Evolutionary conservation across 2,888 invertebrate genomes (phyloP), one percentile per base, ranked within the genome.

Genomic region (Exocentrus adspersus): DNA sequence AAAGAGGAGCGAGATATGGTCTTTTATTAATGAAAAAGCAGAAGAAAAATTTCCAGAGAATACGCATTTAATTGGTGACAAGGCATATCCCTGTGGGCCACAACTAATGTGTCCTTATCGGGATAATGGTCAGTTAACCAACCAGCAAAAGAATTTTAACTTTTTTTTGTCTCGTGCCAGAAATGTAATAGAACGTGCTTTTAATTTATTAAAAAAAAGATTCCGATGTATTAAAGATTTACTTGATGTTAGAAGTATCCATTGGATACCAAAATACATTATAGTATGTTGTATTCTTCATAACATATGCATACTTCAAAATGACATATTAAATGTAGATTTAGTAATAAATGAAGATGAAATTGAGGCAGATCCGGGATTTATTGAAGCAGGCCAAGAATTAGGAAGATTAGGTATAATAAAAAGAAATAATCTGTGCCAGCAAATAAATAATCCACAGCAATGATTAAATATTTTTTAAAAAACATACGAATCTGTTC

Each of bases 161-260:
- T 53, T 17, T 41, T 19, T 37, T 20, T 53, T 37, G 20, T 51
- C 42, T 14, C 16, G 16, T 14, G 1, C 42, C 3, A 14, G 42
- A 42, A 42, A 6, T 16, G 16, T 14, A 0, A 57, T 62, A 43
- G 52, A 57, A 42, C 21, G 52, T 28, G 48, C 58, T 6, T 58
- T 62, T 21, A n/a, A 45, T 10, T 17, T 62, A 5, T 21, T 58
- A 19, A 51, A 58, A 58, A 50, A 52, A 45, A 52, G 37, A 52
- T 52, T 62, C 32, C 50, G 62, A 37, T 51, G 46, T 43, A 6
- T 58, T 1, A 62, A 62, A 16, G 57, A 51, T 10, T 12, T 51
- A 7, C 20, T 58, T 5, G 62, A 62, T 45, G 30, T 57, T 4
- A 21, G 32, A 24, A 32, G 32, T 43, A n/a, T 58, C 12, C 17